Conservation (phyloP, 2,888 invertebrate species). For the Holacanthella duospinosa region DNA sequence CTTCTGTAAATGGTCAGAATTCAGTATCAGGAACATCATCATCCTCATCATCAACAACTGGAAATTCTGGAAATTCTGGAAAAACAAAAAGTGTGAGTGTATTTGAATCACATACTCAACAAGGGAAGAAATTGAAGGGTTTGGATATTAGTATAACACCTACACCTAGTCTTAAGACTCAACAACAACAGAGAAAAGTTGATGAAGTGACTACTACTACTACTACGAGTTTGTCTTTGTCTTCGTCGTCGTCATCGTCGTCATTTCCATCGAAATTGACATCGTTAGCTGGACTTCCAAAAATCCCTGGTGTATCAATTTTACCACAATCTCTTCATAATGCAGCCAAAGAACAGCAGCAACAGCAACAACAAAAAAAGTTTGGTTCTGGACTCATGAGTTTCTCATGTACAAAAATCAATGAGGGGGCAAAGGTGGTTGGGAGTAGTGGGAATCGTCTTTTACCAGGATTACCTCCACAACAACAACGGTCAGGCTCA, state of each 20-base stretch:
- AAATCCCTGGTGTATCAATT: slow-evolving; percentile 10
- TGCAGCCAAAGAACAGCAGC: neutral
- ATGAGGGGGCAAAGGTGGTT: neutral
- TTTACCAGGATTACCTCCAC: neutral
- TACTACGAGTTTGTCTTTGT: neutral
- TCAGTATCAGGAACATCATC: neutral
- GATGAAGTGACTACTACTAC: neutral
- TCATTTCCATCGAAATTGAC: too few relatives aligned
- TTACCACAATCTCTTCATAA: slow-evolving; percentile 2
- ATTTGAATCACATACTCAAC: slow-evolving; percentile 5
- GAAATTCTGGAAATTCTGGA: neutral
- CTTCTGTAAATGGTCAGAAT: too few relatives aligned
- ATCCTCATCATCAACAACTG: neutral
- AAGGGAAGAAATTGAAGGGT: slow-evolving; percentile 36
- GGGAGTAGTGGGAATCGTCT: neutral
- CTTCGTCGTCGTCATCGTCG: too few relatives aligned
- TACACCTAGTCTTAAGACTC: neutral
- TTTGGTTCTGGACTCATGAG: neutral
- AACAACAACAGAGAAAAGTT: neutral
- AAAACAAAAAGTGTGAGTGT: slow-evolving; percentile 3
- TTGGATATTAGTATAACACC: slow-evolving; percentile 36
- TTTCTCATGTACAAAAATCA: neutral
- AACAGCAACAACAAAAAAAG: neutral
- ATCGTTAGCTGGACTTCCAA: slow-evolving; percentile 6
- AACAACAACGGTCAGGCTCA: neutral